phyloP scores from a whole-genome alignment of 92 coral and sea anemone genomes.

The Desmophyllum pertusum region DNA sequence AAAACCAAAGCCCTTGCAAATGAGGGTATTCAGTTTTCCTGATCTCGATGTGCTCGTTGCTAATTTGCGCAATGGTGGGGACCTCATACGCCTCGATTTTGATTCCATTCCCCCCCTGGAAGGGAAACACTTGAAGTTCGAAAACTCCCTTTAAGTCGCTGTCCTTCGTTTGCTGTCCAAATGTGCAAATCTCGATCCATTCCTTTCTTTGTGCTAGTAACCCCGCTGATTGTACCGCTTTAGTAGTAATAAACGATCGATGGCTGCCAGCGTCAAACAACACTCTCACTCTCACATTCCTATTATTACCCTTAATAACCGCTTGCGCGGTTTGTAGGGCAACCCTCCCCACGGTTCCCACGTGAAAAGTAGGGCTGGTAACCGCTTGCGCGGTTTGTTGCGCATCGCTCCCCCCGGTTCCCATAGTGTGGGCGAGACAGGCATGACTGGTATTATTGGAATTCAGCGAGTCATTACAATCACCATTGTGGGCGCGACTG shows the following conservation, averaged over 20 bases:
- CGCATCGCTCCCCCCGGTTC: too few species aligned
- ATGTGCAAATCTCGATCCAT: conserved; percentile 39
- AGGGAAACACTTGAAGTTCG: background rate
- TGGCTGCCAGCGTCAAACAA: conserved; percentile 52
- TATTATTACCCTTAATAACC: too few species aligned
- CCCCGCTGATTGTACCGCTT: conserved; percentile 10
- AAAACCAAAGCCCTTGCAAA: conserved; percentile 32
- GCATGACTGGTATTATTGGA: background rate
- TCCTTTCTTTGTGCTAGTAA: conserved; percentile 4
- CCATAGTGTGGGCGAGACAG: background rate
- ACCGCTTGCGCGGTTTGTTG: too few species aligned
- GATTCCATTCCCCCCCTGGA: conserved; percentile 30
- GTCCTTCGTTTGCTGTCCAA: conserved; percentile 38
- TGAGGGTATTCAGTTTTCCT: conserved; percentile 33
- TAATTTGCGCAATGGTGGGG: conserved; percentile 19
- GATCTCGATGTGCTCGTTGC: conserved; percentile 45
- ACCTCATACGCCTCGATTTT: conserved; percentile 42
- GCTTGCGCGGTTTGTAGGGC: conserved; percentile 48
- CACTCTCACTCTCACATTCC: conserved; percentile 24
- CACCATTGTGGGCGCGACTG: conserved; percentile 7
- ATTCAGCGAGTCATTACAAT: background rate
- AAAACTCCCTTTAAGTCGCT: conserved; percentile 14
- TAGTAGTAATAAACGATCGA: conserved; percentile 32
- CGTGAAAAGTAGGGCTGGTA: too few species aligned
- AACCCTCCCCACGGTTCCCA: conserved; percentile 35